A percentile compares a stretch with the other conserved stretches of the same genome.
These are phyloP conservation scores for Tadarida brasiliensis DNA, from an alignment of 2,797 vertebrate species.

Conservation along the genomic window DNA sequence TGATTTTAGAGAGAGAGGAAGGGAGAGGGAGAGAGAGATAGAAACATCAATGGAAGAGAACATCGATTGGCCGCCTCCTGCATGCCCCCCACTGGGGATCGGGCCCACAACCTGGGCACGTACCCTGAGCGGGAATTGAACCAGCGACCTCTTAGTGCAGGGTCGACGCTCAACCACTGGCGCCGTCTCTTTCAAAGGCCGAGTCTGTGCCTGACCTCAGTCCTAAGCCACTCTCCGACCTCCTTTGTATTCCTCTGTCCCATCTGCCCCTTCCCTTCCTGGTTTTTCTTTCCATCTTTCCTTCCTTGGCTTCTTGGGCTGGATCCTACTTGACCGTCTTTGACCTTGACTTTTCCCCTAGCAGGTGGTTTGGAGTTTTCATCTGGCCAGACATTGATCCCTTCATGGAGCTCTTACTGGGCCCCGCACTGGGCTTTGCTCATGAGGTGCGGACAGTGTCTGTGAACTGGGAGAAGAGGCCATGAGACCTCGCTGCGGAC, in stretches of 20 bases:
- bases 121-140: too few relatives aligned
- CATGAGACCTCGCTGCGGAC: background rate
- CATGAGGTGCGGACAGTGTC: fast-evolving
- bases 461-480: background rate
- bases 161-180: too few relatives aligned
- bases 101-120: too few relatives aligned
- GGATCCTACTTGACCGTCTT: background rate
- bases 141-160: too few relatives aligned
- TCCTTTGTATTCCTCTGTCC: background rate
- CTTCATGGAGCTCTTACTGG: background rate
- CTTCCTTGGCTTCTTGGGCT: background rate
- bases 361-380: background rate
- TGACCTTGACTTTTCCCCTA: background rate
- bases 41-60: too few relatives aligned
- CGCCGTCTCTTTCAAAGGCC: background rate
- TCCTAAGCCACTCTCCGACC: background rate
- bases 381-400: background rate
- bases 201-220: background rate
- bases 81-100: too few relatives aligned
- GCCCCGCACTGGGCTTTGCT: background rate
- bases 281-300: background rate
- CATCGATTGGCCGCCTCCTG: too few relatives aligned
- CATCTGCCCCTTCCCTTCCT: background rate
- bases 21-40: too few relatives aligned
- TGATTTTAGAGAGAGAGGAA: too few relatives aligned